phyloP scores from a whole-genome alignment of 2,888 invertebrate genomes.

The Microdon myrmicae region DNA sequence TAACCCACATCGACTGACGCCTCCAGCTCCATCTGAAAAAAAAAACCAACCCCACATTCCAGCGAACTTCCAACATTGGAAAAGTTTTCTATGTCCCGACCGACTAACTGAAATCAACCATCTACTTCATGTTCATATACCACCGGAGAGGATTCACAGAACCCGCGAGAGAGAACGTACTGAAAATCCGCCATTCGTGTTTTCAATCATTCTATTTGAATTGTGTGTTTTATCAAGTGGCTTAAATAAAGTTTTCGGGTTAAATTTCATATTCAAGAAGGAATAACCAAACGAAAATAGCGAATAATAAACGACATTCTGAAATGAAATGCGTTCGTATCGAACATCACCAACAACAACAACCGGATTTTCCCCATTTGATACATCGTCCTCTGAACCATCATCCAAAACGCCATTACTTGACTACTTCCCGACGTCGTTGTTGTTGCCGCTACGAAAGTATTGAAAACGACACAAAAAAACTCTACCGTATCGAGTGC shows the following conservation, averaged over 20 bases:
- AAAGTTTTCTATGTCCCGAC: constrained; percentile 42
- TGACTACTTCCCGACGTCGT: constrained; percentile 17
- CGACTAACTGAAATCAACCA: constrained; percentile 41
- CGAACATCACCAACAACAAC: constrained; percentile 30
- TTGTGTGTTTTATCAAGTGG: constrained; percentile 27
- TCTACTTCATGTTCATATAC: too few relatives aligned
- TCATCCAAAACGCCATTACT: constrained; percentile 19
- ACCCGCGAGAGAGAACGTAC: constrained; percentile 43
- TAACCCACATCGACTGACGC: not conserved
- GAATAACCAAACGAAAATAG: not conserved
- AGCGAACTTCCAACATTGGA: constrained; percentile 5
- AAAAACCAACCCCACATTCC: too few relatives aligned
- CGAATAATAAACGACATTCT: not conserved
- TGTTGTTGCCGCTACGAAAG: constrained; percentile 6
- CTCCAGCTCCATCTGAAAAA: constrained; percentile 10
- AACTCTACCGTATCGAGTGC: constrained; percentile 38
- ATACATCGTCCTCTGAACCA: constrained; percentile 7
- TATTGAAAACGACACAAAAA: constrained; percentile 5
- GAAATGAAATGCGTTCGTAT: constrained; percentile 25
- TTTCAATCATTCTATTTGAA: constrained; percentile 39
- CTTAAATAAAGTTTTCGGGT: constrained; percentile 1
- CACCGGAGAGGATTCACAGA: constrained; percentile 42
- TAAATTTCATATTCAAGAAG: not conserved
- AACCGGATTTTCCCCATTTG: constrained; percentile 9
- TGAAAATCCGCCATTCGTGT: constrained; percentile 51